These are phyloP conservation scores for Virgularia gustaviana DNA, from an alignment of 92 coral and sea anemone genomes.

Conservation along the genomic window DNA sequence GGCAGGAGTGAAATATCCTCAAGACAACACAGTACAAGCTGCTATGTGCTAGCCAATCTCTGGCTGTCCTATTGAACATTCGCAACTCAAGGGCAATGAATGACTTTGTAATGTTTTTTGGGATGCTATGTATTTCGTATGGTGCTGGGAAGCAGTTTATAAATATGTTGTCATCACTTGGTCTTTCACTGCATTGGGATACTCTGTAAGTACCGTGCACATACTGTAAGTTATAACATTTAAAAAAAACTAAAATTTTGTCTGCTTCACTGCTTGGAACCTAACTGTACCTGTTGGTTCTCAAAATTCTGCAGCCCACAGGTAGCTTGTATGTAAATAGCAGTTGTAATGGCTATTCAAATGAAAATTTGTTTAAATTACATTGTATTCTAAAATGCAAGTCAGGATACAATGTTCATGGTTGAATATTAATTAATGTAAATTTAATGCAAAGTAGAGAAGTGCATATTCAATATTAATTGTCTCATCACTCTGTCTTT, in stretches of 20 bases:
- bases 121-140: conserved; percentile 14
- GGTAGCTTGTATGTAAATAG: too few species aligned
- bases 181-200: conserved; percentile 18
- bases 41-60: conserved; percentile 20
- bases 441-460: neutral
- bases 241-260: neutral
- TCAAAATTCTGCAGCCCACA: too few species aligned
- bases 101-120: conserved; percentile 14
- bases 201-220: neutral
- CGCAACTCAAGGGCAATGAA: conserved; percentile 17
- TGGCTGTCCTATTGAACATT: conserved; percentile 9
- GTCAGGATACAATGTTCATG: too few species aligned
- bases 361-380: too few species aligned
- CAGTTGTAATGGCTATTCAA: too few species aligned
- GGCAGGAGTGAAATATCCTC: conserved; percentile 7
- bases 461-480: neutral
- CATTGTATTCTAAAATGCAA: too few species aligned
- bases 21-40: neutral
- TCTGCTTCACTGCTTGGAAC: neutral
- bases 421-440: neutral
- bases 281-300: neutral
- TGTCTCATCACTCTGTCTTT: neutral
- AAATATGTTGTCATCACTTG: conserved; percentile 21
- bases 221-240: neutral
- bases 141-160: conserved; percentile 19